These are phyloP conservation scores for Dipodomys spectabilis DNA, from an alignment of 2,113 vertebrate species.

Conservation along the genomic window DNA sequence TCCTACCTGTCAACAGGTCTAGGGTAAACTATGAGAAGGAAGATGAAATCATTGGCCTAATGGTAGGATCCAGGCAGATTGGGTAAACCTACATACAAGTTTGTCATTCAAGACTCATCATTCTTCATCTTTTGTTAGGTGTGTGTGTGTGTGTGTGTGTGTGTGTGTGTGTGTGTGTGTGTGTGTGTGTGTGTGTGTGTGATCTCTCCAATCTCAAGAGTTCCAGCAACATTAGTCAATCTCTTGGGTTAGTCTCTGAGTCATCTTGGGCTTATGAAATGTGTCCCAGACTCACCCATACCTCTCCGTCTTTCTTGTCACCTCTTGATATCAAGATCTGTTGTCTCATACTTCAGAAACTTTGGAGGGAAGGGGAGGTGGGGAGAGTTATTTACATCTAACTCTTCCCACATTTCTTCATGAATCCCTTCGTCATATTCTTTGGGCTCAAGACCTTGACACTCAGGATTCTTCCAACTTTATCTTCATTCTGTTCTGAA, in stretches of 20 bases:
- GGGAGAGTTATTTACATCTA: background rate
- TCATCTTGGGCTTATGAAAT: conserved; percentile 64
- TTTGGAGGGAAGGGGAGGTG: background rate
- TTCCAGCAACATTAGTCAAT: background rate
- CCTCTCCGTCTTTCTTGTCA: background rate
- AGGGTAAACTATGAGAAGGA: background rate
- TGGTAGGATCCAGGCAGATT: background rate
- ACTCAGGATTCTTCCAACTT: background rate
- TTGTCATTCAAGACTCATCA: conserved; percentile 20
- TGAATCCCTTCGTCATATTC: background rate
- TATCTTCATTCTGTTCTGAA: background rate
- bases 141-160: background rate
- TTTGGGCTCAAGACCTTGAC: background rate
- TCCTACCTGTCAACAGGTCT: background rate
- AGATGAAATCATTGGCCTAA: conserved; percentile 31
- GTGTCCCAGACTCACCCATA: background rate
- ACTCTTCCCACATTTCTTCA: background rate
- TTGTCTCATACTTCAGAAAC: background rate
- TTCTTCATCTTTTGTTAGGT: background rate
- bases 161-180: background rate
- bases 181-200: background rate
- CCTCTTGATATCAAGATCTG: background rate
- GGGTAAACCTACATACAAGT: background rate
- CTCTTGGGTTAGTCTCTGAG: conserved; percentile 28
- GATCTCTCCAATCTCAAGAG: conserved; percentile 16